Evolutionary conservation across 2,113 vertebrate species (phyloP), one percentile per base, ranked within the genome.

Genomic region (Chaenocephalus aceratus): DNA sequence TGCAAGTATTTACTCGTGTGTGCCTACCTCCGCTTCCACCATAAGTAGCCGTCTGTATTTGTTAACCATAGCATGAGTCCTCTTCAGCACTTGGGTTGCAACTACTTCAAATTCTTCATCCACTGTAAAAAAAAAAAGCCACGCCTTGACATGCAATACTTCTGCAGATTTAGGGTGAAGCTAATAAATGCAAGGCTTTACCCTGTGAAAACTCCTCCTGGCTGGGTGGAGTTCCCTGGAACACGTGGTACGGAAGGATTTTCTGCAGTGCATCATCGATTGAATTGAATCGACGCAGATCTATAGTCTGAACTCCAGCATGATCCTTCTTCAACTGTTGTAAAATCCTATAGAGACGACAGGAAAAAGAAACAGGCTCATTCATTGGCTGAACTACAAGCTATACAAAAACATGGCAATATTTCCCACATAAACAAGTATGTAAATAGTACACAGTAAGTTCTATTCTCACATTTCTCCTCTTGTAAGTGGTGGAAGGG

Each of bases 41-140:
- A 99, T 90, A n/a, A 99, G 96, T 67, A 99, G 94, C 70, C 95
- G 96, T 86, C 97, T 96, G 91, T 99, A 99, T 89, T 99, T 99
- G 95, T 97, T 98, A 21, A 99, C 95, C 98, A 99, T 99, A 80
- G 95, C 93, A 79, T 98, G 96, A 0, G 97, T 99, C 92, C 95
- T 97, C 89, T 95, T 97, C 75, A 99, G 91, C 85, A 99, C 96
- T 65, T 99, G 97, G 34, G 96, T 94, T 62, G 98, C 96, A 79
- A 96, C 96, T 34, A 90, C 92, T 88, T 99, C 97, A 94, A 99
- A 99, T 90, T 99, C 97, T 85, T 92, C 95, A 89, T 99, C 97
- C 91, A 99, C 97, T 99, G 80, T 23, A 10, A 77, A 79, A 1
- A 16, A 52, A 3, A 21, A 63, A 75, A 41, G 36, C 36, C 36